These are phyloP conservation scores for Ametastegia equiseti DNA, from an alignment of 2,888 invertebrate species.

Conservation along the genomic window DNA sequence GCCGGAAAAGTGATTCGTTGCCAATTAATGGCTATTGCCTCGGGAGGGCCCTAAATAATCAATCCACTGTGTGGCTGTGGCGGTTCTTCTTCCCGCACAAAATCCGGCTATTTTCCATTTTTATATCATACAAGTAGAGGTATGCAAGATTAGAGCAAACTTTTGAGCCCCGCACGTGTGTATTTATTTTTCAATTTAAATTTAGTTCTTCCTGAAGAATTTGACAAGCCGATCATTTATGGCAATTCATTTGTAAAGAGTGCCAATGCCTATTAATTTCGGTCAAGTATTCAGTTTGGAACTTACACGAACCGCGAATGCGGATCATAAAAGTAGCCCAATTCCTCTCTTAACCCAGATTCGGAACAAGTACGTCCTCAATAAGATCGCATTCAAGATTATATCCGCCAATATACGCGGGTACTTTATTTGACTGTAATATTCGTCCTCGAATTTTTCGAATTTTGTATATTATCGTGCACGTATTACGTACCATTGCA, in stretches of 20 bases:
- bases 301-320: too few relatives aligned
- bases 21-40: slow-evolving; percentile 23
- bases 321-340: not conserved
- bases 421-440: not conserved
- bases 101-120: not conserved
- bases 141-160: too few relatives aligned
- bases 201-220: too few relatives aligned
- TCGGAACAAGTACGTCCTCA: not conserved
- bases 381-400: not conserved
- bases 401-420: not conserved
- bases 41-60: not conserved
- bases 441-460: not conserved
- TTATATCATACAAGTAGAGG: not conserved
- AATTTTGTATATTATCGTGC: not conserved
- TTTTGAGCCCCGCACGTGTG: too few relatives aligned
- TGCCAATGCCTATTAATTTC: too few relatives aligned
- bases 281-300: too few relatives aligned
- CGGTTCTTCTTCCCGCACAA: not conserved
- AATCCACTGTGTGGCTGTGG: not conserved
- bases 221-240: too few relatives aligned
- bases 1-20: slow-evolving; percentile 27
- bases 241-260: too few relatives aligned
- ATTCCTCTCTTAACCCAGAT: not conserved
- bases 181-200: too few relatives aligned
- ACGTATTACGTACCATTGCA: not conserved